These are phyloP conservation scores for Drosophila aff. DNA, from an alignment of 1,140 invertebrate species.

Conservation along the genomic window DNA sequence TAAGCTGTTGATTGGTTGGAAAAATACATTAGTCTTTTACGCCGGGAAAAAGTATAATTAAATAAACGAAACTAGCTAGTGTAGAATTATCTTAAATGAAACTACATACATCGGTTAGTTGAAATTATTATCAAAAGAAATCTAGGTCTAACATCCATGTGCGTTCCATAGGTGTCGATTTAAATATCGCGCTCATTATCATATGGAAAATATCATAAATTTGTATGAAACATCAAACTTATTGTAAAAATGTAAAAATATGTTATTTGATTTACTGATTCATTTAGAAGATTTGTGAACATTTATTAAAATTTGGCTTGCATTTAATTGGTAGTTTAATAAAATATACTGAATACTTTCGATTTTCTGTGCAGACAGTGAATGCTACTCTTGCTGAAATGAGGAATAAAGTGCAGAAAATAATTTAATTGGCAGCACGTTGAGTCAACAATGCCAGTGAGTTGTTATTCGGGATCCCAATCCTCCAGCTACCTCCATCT, in stretches of 20 bases:
- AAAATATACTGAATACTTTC: not conserved
- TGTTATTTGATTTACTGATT: too few relatives aligned
- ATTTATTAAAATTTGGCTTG: not conserved
- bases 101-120: too few relatives aligned
- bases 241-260: too few relatives aligned
- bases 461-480: not conserved
- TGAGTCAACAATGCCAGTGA: conserved; percentile 37
- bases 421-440: conserved; percentile 53
- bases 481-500: not conserved
- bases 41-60: too few relatives aligned
- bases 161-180: too few relatives aligned
- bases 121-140: too few relatives aligned
- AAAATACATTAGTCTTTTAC: not conserved
- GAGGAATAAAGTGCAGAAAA: not conserved
- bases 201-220: too few relatives aligned
- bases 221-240: too few relatives aligned
- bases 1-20: conserved; percentile 53
- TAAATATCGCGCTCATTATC: too few relatives aligned
- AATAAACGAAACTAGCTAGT: too few relatives aligned
- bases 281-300: too few relatives aligned
- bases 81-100: not conserved
- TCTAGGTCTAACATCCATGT: too few relatives aligned
- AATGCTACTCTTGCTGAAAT: not conserved
- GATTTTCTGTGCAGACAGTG: not conserved
- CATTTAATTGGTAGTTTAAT: not conserved